phyloP scores from a whole-genome alignment of 2,888 invertebrate species.

The Orchesella flavescens region DNA sequence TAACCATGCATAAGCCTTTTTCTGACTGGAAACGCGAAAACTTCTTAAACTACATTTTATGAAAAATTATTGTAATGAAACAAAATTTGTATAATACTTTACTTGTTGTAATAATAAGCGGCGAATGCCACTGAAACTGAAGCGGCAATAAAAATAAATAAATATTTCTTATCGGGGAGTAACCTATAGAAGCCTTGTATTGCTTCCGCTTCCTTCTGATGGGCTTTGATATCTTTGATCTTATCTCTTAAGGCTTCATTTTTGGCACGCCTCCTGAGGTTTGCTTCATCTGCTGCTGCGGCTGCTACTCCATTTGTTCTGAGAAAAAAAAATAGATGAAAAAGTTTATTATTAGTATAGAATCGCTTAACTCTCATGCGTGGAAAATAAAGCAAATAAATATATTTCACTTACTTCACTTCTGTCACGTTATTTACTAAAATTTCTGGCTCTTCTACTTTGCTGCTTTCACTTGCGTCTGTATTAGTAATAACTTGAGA shows the following conservation, averaged over 20 bases:
- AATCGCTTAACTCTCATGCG: too few relatives aligned
- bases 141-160: slow-evolving; percentile 66
- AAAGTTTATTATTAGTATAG: too few relatives aligned
- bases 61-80: background rate
- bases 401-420: slow-evolving; percentile 53
- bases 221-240: slow-evolving; percentile 71
- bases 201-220: slow-evolving; percentile 71
- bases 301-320: slow-evolving; percentile 70
- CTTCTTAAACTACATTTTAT: slow-evolving; percentile 9
- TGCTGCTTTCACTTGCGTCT: slow-evolving; percentile 11
- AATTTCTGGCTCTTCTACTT: slow-evolving; percentile 18
- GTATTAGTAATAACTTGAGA: slow-evolving; percentile 36
- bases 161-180: slow-evolving; percentile 70
- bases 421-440: slow-evolving; percentile 27
- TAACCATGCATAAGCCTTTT: slow-evolving; percentile 51
- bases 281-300: slow-evolving; percentile 50
- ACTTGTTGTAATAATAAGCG: slow-evolving; percentile 59
- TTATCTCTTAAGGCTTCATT: slow-evolving; percentile 70
- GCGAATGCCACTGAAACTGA: slow-evolving; percentile 59
- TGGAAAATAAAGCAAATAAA: too few relatives aligned
- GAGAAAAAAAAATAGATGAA: slow-evolving; percentile 11
- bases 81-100: slow-evolving; percentile 53
- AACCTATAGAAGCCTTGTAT: slow-evolving; percentile 72
- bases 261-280: slow-evolving; percentile 67
- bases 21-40: slow-evolving; percentile 27